Evolutionary conservation across 1,140 invertebrate species (phyloP).

Genomic region (Lethocerus indicus): DNA sequence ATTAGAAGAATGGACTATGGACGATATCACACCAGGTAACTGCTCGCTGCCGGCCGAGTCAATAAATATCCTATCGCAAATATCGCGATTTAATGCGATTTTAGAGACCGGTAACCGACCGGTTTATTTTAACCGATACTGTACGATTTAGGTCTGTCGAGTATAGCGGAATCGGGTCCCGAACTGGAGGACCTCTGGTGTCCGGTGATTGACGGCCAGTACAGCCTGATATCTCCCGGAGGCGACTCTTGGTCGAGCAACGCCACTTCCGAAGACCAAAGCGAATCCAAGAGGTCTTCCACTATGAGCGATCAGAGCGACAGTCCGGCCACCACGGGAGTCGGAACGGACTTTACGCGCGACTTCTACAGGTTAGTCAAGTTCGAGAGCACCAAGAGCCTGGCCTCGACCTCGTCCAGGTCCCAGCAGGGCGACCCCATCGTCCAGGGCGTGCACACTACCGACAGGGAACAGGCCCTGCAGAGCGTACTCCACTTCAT

Average conservation of each 20-base stretch:
- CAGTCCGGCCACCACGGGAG: conserved; percentile 29
- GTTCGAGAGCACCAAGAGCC: conserved; percentile 60
- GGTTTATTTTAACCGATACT: too few species aligned
- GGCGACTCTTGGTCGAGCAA: conserved; percentile 41
- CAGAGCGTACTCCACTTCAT: conserved; percentile 57
- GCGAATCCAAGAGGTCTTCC: conserved; percentile 35
- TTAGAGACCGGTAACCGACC: too few species aligned
- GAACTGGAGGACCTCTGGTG: conserved; percentile 2
- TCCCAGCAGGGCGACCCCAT: conserved; percentile 24
- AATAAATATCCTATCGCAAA: conserved; percentile 36
- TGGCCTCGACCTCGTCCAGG: conserved; percentile 55
- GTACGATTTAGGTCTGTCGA: too few species aligned
- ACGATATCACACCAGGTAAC: conserved; percentile 11
- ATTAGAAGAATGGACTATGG: conserved; percentile 59
- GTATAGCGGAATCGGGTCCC: too few species aligned
- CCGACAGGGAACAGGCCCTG: conserved; percentile 47
- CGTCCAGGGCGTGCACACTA: conserved; percentile 14
- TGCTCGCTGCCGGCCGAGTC: conserved; percentile 37
- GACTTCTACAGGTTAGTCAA: conserved; percentile 61
- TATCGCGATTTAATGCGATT: conserved; percentile 21
- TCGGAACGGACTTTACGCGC: conserved; percentile 58
- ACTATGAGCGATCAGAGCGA: conserved; percentile 44
- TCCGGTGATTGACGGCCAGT: background rate
- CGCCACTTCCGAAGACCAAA: conserved; percentile 23
- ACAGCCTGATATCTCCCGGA: conserved; percentile 30